Base-by-base conservation (phyloP, 2,888 invertebrate genomes). In the Lithodes maja region DNA sequence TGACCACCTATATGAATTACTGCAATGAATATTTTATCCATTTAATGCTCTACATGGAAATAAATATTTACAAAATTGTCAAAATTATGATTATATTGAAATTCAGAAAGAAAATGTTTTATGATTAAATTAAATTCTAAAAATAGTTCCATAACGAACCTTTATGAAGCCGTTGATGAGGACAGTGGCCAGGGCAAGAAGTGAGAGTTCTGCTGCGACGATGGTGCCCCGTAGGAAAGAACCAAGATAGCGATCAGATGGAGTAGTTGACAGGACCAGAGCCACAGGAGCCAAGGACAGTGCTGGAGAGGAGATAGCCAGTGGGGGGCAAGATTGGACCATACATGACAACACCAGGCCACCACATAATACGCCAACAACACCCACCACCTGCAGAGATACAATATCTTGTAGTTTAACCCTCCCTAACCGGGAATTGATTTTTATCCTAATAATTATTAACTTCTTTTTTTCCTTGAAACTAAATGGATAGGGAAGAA, bases 81-180 rank as follows among this genome's bases (percentile, higher is more conserved):
- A 78, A 78, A 53, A 53, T 54, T 53, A 53, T 52, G 78, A 54
- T 78, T n/a, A 17, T 53, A n/a, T 49, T 78, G n/a, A 33, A 78
- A 53, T 78, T 1, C 3, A 78, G 15, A 3, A 49, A 81, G 33
- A 33, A 33, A 33, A 33, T 33, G 33, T 33, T 33, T 33, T 33
- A 33, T 33, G 33, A 33, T 33, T 61, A 12, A 49, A 77, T 33
- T 12, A 77, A 77, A 77, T 12, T 9, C 49, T 77, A 33, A 2
- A 77, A 77, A 49, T 7, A 7, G 61, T 61, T 61, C 79, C 53
- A 79, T 5, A 49, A 68, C 49, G 15, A 81, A 89, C 88, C 85
- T 89, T 89, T 17, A 89, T 75, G 49, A 61, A 61, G 3, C 84
- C 85, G 85, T 85, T 89, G 12, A 89, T 89, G 15, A 89, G 80